Base-by-base conservation (phyloP, 1,140 invertebrate genomes). In the Zophobas morio region DNA sequence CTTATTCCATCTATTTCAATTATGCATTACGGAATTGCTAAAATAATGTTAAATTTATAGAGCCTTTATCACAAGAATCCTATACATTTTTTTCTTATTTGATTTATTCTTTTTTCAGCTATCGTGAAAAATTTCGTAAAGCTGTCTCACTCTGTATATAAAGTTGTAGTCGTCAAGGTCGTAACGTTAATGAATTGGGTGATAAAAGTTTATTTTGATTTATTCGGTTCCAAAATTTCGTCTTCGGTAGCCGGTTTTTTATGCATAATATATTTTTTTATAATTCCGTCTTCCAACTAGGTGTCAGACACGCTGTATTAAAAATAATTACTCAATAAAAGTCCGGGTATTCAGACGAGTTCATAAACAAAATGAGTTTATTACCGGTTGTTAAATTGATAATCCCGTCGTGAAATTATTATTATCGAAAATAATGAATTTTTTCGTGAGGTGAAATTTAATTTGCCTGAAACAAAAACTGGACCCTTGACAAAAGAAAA, bases 281-380 rank as follows among this genome's bases (percentile, higher is more conserved):
- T 20, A 20, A 20, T 78, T 78, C 79, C 70, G 6, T 60, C 70
- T 70, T 47, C 51, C 66, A 71, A 78, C 76, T 75, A 76, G 74
- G 79, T 80, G 79, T 78, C 79, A 72, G 75, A 72, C 79, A 80
- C 70, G 76, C 60, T 63, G 66, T 66, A 70, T 75, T 78, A 75
- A 80, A 80, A 80, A 80, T 80, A 80, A 80, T 80, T 77, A 78
- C 77, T 80, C 79, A 78, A 80, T 80, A 80, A 80, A 80, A 66
- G 79, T 80, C 79, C 5, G 36, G 47, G 33, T n/a, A 77, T 40
- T 66, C 60, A 2, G 54, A 5, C 54, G 49, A 20, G 39, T 66
- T 39, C 60, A 66, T 66, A 66, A 66, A 66, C 60, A 66, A 66
- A 66, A 66, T 66, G 60, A 66, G 60, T 80, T 80, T 74, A 78